Evolutionary conservation across 2,888 invertebrate genomes (phyloP), one percentile per base, ranked within the genome.

Genomic region (Shargacucullia verbasci): DNA sequence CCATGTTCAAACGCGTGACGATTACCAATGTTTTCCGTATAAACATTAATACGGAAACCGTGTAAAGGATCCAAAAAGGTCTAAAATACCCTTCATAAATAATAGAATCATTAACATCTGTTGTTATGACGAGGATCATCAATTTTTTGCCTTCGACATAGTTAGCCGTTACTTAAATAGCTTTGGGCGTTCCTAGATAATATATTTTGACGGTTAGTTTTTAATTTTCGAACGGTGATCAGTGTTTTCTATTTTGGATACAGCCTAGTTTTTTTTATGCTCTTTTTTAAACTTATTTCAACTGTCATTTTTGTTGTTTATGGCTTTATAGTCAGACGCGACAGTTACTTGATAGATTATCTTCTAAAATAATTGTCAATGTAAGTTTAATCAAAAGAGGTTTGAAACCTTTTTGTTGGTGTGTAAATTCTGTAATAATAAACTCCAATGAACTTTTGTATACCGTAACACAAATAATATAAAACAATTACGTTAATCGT

Each of bases 61-160:
- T 58, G 44, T 48, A 44, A 59, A 41, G 25, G 39, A 10, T 31
- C 41, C 34, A 45, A 39, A 49, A 58, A 44, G 67, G 67, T 40
- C 65, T 11, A 48, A 43, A 76, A 79, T 76, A 73, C 68, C 57
- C 56, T 46, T 82, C 91, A 92, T 93, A 93, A 93, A 92, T 93
- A 93, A 93, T 92, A 91, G 90, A 91, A 92, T 92, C 92, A 93
- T 93, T 93, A 93, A 88, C 93, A 93, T 92, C 92, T 93, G 93
- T 90, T 89, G 61, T 83, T 87, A 89, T 88, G 88, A 90, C 86
- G 89, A 84, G 81, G 84, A 82, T 80, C 88, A 89, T 89, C 87
- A 87, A 82, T 87, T 92, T 92, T 90, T 73, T 70, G 74, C 79
- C 73, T 64, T 73, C 77, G 80, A 87, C 85, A 86, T 57, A 60